Base-by-base conservation (phyloP, 2,888 invertebrate genomes). In the Theretra japonica region DNA sequence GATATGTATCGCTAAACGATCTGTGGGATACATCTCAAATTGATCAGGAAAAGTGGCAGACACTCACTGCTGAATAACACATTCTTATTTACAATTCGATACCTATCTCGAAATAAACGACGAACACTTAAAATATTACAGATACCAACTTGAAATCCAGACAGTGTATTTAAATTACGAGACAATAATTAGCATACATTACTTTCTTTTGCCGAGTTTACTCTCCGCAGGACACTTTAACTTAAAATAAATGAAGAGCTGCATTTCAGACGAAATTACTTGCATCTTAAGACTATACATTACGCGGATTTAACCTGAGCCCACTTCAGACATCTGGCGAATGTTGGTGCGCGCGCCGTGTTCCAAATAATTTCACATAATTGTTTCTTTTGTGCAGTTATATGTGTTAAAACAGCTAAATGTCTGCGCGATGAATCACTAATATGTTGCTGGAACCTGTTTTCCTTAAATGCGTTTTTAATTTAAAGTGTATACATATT, bases 371-470 rank as follows among this genome's bases (percentile, higher is more conserved):
- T 82, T 82, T 78, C 78, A 70, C 73, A 70, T 71, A 78, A 80
- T 80, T 80, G 81, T 82, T 71, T 69, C 74, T 74, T 82, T 75
- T 77, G 82, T 82, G 76, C 78, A 75, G 72, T 74, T 73, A 74
- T 76, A 72, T 79, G 50, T 17, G 30, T 56, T 62, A 33, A 60
- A 70, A 62, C 62, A 48, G 28, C 17, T 70, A 84, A 83, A 83
- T 83, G 77, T 73, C 77, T 75, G 78, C 73, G 70, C 76, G 74
- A 78, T 85, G 85, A 84, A 75, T 81, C 81, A 85, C 75, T 72
- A 73, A 72, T 71, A 76, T 74, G 72, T 73, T 73, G 72, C 70
- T 76, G 71, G 68, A 77, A 79, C 79, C 77, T 57, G 75, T 79
- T 79, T 84, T 79, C 80, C 82, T 80, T 70, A 77, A 71, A 68